Evolutionary conservation across 2,888 invertebrate species (phyloP), one percentile per base, ranked within the genome.

Genomic region (Tetranychus piercei): DNA sequence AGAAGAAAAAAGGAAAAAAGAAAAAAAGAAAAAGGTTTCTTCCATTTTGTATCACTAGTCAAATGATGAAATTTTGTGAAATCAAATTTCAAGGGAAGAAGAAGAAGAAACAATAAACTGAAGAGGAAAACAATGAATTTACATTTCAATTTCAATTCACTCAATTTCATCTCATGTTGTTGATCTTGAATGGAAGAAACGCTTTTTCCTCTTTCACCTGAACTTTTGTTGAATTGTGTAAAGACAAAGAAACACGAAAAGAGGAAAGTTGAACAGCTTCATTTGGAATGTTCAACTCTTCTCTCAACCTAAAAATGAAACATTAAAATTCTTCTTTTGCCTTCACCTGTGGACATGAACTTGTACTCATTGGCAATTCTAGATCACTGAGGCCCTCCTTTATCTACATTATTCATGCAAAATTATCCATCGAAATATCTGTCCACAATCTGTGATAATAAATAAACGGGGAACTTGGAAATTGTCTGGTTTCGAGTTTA

Each of bases 331-430:
- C 15, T 55, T 55, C 6, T 55, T 15, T 55, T 55, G 15, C 55
- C 0, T 5, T 34, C 34, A 34, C 34, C 34, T 55, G 9, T 55
- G 55, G 55, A 55, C 15, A 9, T 55, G 55, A 9, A 15, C 55
- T 55, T 55, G 4, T 55, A 45, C 66, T 69, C 69, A 34, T 34
- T 34, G 34, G 5, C 34, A n/a, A n/a, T 20, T 20, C 8, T n/a
- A 95, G 94, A 88, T 96, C 79, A 91, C 92, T 75, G 96, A 97
- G 82, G 96, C 94, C 7, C 86, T 97, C 78, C 88, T 92, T 78
- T 95, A 90, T 84, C 86, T 97, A 78, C 96, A 97, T 85, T 90
- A 91, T 84, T 88, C 89, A 64, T 88, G 89, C 79, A 89, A 89
- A 83, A 87, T 91, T 80, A 86, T 96, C 78, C 97, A 97, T 83